Evolutionary conservation across 2,797 vertebrate species (phyloP), one percentile per base, ranked within the genome.

Genomic region (Pseudomugil gertrudae): DNA sequence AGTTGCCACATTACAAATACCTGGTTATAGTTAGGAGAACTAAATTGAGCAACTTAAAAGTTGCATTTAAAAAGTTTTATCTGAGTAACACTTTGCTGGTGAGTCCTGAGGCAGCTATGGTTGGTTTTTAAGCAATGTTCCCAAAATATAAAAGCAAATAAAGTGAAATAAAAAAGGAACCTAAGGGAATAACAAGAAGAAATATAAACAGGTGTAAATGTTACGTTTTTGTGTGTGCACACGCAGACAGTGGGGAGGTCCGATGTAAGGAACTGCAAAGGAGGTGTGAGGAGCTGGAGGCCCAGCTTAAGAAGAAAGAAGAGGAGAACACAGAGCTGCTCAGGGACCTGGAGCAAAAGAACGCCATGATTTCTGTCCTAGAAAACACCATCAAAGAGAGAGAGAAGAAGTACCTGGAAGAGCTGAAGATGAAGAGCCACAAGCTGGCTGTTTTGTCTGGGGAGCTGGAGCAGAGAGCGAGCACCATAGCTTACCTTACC

Each of bases 361-460:
- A 95, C 0, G 96, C 98, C 0, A 94, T 94, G 94, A 95, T 98
- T 78, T 93, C 94, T 0, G 98, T 98, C 66, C 94, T 99, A 83
- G 97, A 99, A 84, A 97, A 95, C 89, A 97, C 96, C 1, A 94
- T 98, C 61, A 95, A 95, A 57, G 98, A 99, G 88, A 86, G 98
- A 11, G 98, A 99, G 89, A 95, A 93, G 91, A 97, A 96, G 86
- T 99, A 99, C 78, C 89, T 99, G 87, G 98, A 99, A 82, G 97
- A 99, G 94, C 93, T 99, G 4, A 99, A 98, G 92, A 93, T 95
- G 84, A 98, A 98, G 93, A 98, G 98, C 92, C 98, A 99, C 89
- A 96, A 95, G 87, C 91, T 99, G 77, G 95, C 93, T 3, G 89
- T 97, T 90, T 83, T 99, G 87, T 97, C 96, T 0, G 93, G 95